Evolutionary conservation across 1,140 invertebrate genomes (phyloP).

Genomic region (Ylistrum balloti): DNA sequence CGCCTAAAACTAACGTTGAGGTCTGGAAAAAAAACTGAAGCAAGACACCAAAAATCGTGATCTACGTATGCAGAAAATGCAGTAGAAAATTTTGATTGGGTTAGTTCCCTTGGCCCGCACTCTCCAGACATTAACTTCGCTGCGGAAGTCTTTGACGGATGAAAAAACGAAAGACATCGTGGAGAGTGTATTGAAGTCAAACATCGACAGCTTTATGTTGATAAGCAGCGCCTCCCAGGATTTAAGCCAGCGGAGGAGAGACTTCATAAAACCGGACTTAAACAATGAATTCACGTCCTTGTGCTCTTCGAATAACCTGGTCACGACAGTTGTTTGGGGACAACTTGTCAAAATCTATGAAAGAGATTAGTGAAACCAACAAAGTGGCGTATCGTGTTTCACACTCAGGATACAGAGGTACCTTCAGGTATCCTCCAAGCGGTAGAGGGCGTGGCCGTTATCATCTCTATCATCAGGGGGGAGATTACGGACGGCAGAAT

Average conservation of each 20-base stretch:
- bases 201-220: background rate
- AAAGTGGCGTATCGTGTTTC: background rate
- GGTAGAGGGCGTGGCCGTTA: no score
- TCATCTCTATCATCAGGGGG: no score
- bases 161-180: background rate
- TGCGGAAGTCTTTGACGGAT: no score
- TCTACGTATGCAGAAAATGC: background rate
- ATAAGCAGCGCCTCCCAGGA: background rate
- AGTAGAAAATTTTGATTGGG: background rate
- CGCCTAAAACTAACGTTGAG: background rate
- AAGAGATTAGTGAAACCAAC: background rate
- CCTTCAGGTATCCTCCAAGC: no score
- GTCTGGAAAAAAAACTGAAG: background rate
- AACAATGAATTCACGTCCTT: background rate
- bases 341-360: background rate
- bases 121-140: no score
- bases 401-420: no score
- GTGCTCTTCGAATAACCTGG: background rate
- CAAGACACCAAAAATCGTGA: background rate
- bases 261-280: background rate
- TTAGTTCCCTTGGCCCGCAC: background rate
- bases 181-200: background rate
- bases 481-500: no score
- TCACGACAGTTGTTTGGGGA: background rate
- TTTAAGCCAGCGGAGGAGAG: background rate